These are phyloP conservation scores for Setophaga kirtlandii DNA, from an alignment of 2,113 vertebrate genomes.

Conservation along the genomic window DNA sequence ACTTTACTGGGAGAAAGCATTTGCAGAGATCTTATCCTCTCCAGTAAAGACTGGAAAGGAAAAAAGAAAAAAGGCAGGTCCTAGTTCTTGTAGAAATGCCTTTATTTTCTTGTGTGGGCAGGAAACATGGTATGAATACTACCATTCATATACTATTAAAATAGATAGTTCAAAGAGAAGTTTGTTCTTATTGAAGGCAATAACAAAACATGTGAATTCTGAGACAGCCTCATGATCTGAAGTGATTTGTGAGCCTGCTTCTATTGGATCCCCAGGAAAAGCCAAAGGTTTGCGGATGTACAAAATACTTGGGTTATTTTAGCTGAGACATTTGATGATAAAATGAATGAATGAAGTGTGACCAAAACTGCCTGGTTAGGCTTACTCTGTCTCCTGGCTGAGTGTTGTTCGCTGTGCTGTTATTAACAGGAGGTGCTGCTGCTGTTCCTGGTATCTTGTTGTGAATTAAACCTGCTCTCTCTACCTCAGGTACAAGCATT, in stretches of 20 bases:
- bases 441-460: background rate
- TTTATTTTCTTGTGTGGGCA: background rate
- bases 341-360: background rate
- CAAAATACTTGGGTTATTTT: background rate
- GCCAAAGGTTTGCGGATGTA: background rate
- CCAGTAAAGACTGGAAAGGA: background rate
- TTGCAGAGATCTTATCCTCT: background rate
- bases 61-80: background rate
- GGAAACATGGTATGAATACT: background rate
- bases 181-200: background rate
- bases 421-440: background rate
- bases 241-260: background rate
- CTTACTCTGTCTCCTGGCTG: background rate
- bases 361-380: background rate
- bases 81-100: background rate
- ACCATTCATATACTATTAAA: background rate
- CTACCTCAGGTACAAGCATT: slow-evolving; percentile 83
- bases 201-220: background rate
- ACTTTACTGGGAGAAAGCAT: background rate
- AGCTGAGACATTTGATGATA: background rate
- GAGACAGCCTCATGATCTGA: background rate
- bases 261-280: background rate
- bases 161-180: background rate
- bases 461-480: background rate
- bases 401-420: background rate